A percentile compares a stretch with the other conserved stretches of the same genome.
These are phyloP conservation scores for Artemia franciscana DNA, from an alignment of 1,140 invertebrate genomes.

Conservation along the genomic window DNA sequence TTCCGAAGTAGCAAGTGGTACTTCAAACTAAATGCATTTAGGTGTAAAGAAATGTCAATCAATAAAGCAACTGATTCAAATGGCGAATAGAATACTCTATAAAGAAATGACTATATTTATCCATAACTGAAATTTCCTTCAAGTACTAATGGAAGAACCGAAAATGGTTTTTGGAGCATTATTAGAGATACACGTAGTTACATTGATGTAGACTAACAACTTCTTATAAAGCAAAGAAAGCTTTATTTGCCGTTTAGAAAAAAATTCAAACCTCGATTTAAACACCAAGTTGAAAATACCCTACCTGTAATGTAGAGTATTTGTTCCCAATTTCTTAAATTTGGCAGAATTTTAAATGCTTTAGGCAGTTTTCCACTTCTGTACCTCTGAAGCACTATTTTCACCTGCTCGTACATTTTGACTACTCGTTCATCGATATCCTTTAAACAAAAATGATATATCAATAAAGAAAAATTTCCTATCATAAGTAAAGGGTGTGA, in stretches of 20 bases:
- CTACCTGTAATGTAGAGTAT: slow-evolving; percentile 55
- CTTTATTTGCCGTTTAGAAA: slow-evolving; percentile 1
- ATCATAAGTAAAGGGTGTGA: no score
- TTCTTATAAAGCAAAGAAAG: slow-evolving; percentile 17
- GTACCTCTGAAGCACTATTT: slow-evolving; percentile 63
- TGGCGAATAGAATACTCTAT: no score
- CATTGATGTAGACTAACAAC: not conserved
- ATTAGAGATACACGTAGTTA: not conserved
- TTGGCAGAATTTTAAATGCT: slow-evolving; percentile 90
- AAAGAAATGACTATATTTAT: no score
- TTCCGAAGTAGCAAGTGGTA: no score
- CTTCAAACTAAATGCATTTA: no score
- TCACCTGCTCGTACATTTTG: slow-evolving; percentile 67
- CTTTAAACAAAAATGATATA: slow-evolving; percentile 23
- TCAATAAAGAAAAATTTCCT: no score
- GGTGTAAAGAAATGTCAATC: no score
- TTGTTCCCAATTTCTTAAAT: slow-evolving; percentile 86
- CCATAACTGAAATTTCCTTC: no score
- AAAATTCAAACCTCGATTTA: slow-evolving; percentile 5
- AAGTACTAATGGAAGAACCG: no score
- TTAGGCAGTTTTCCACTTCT: slow-evolving; percentile 90
- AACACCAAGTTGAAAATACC: no score
- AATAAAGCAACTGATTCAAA: no score
- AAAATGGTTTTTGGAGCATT: no score
- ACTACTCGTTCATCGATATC: slow-evolving; percentile 47